Evolutionary conservation across 2,888 invertebrate genomes (phyloP).

Genomic region (Malacosoma neustria): DNA sequence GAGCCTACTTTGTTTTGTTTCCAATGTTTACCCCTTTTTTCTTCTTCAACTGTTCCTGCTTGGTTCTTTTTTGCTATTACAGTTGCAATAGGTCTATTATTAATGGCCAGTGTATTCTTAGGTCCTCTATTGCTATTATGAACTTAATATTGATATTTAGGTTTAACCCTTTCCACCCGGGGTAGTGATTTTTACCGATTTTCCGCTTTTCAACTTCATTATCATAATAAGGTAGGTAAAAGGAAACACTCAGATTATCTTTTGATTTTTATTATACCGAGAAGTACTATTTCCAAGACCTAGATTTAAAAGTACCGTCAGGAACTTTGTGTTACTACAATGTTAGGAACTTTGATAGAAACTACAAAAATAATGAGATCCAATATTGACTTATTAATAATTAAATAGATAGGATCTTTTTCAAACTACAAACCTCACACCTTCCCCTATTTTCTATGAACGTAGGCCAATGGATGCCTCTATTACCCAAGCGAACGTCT

Average conservation of each 20-base stretch:
- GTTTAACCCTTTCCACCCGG: constrained; percentile 10
- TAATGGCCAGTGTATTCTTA: constrained; percentile 14
- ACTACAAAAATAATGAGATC: constrained; percentile 14
- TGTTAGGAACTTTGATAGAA: constrained; percentile 16
- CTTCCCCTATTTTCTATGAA: too few relatives aligned
- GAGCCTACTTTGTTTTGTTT: constrained; percentile 8
- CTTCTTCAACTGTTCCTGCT: constrained; percentile 11
- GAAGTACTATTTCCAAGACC: constrained; percentile 17
- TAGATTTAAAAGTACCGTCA: constrained; percentile 14
- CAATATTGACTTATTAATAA: constrained; percentile 13
- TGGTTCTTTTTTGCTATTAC: constrained; percentile 11
- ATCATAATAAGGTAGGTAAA: constrained; percentile 13
- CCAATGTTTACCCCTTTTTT: constrained; percentile 14
- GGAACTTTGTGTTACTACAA: constrained; percentile 15
- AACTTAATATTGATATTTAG: too few relatives aligned
- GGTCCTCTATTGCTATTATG: too few relatives aligned
- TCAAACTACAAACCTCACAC: too few relatives aligned
- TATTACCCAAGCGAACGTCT: too few relatives aligned
- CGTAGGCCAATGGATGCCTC: too few relatives aligned
- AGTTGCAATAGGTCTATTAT: constrained; percentile 13
- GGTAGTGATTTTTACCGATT: constrained; percentile 13
- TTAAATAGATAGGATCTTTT: constrained; percentile 11
- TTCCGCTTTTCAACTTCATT: constrained; percentile 14
- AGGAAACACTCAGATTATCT: constrained; percentile 11
- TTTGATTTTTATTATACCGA: constrained; percentile 20